A percentile compares a stretch with the other conserved stretches of the same genome.
These are phyloP conservation scores for Mnemiopsis leidyi DNA, from an alignment of 37 sponge, comb jelly and placozoan species.

Conservation along the genomic window DNA sequence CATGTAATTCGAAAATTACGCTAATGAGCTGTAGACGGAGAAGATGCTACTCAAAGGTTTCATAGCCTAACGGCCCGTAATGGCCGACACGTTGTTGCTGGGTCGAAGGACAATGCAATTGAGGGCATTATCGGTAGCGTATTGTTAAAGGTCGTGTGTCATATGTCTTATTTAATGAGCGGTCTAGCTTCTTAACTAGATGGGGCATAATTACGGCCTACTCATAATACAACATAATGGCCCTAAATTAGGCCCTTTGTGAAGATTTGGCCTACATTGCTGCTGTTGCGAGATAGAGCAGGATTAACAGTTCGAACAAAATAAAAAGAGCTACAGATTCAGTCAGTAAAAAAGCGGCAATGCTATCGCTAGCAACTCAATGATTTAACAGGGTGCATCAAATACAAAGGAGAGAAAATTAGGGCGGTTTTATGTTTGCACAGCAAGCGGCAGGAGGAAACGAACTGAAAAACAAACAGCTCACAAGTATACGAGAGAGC, in stretches of 20 bases:
- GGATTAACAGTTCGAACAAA: neutral
- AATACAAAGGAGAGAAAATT: too few species aligned
- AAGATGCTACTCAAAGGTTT: neutral
- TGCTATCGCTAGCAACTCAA: neutral
- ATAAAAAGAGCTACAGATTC: too few species aligned
- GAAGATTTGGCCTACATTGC: neutral
- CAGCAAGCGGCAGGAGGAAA: neutral
- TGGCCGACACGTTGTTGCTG: neutral
- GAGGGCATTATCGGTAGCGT: neutral
- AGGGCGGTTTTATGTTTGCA: neutral
- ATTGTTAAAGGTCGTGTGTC: neutral
- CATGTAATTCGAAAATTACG: neutral
- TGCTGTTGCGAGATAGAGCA: neutral
- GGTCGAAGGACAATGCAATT: neutral
- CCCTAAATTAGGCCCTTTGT: neutral
- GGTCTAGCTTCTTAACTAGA: neutral
- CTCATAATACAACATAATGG: neutral
- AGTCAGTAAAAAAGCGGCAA: too few species aligned
- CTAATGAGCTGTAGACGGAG: neutral
- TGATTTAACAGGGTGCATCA: too few species aligned
- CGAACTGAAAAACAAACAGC: neutral
- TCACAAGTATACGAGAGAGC: neutral
- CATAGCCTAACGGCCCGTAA: neutral
- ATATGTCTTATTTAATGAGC: neutral
- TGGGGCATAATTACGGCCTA: neutral